Evolutionary conservation across 2,113 vertebrate species (phyloP), one percentile per base, ranked within the genome.

Genomic region (Xenopus borealis): DNA sequence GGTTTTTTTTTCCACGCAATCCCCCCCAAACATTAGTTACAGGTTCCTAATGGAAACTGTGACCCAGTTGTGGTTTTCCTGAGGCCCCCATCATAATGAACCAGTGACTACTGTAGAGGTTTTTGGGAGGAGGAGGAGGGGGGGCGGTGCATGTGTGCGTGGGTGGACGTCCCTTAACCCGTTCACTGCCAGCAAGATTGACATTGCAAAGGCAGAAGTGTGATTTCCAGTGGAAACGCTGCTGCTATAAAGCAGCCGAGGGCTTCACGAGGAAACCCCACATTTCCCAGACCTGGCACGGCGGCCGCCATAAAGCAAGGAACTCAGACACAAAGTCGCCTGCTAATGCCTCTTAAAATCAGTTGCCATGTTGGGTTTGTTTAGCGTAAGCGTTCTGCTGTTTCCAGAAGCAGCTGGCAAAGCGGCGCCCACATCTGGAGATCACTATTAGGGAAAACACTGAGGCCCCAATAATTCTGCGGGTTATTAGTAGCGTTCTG

Each of bases 91-190:
- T 3, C 27, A 20, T 61, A 40, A 63, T 50, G 66, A 63, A 62
- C 73, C 66, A 69, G 66, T 75, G 63, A 68, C 79, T 30, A 47
- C 55, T 71, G 64, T 72, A 78, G 72, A 81, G 65, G 65, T 52
- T 64, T 44, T 20, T 40, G 45, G 45, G 23, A 58, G 63, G 50
- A 18, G 55, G 23, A 27, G 23, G 55, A 12, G 14, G 59, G 55
- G 17, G 14, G 59, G 62, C 1, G 16, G 20, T 7, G 68, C 20
- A 12, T 16, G n/a, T 46, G 53, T 47, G 66, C 19, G 71, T 50
- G 50, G 13, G 71, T 19, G 62, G 30, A 47, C 3, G 17, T 58
- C 47, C 16, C 30, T 52, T 69, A 52, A 55, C 67, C 67, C 61
- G 0, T 57, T 64, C 59, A 30, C 18, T 27, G 46, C 47, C 47